Conservation (phyloP, 2,113 vertebrate species). For the Patagioenas fasciata region DNA sequence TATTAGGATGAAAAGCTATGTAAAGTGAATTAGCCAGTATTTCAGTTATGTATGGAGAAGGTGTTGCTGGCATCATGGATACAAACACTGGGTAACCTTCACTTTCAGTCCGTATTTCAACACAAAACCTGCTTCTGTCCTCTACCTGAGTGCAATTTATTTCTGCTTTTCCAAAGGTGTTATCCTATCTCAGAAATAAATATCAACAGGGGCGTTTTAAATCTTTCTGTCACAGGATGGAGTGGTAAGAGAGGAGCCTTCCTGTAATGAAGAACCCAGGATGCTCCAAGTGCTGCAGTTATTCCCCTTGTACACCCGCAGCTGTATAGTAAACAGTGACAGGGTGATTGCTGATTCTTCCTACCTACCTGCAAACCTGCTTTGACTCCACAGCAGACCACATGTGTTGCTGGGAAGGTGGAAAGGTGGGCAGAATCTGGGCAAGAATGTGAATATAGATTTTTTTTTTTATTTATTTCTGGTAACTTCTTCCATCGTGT, state of each 20-base stretch:
- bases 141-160: background rate
- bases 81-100: background rate
- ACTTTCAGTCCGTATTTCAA: background rate
- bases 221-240: accelerated
- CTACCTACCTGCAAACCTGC: background rate
- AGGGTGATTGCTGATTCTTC: background rate
- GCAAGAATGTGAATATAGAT: background rate
- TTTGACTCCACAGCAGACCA: background rate
- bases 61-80: background rate
- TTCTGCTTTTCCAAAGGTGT: background rate
- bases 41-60: background rate
- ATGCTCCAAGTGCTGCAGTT: background rate
- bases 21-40: background rate
- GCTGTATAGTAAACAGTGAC: background rate
- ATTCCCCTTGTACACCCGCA: background rate
- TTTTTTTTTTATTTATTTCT: background rate
- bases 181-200: background rate
- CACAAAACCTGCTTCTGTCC: background rate
- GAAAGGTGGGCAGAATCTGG: background rate
- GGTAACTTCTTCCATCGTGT: background rate
- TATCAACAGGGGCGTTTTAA: background rate
- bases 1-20: background rate
- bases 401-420: background rate
- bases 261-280: background rate
- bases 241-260: background rate